Evolutionary conservation across 2,113 vertebrate species (phyloP).

Genomic region (Corythornis vintsioides): DNA sequence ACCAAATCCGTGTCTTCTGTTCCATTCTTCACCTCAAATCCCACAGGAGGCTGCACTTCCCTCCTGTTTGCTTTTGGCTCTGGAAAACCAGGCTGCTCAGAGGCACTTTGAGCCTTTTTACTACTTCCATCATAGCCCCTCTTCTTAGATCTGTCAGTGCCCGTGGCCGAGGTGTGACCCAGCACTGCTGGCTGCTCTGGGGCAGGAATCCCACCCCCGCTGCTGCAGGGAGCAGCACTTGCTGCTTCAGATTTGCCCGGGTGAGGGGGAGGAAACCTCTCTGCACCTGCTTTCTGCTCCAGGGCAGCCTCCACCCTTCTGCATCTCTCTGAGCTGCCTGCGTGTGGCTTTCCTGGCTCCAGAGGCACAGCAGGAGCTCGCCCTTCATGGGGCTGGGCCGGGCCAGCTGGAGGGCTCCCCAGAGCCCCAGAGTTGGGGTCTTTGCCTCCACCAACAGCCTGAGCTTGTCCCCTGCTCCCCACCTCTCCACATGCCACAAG

Average conservation of each 20-base stretch:
- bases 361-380: background rate
- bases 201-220: background rate
- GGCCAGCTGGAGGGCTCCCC: fast-evolving
- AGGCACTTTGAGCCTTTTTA: slow-evolving; percentile 14
- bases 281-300: background rate
- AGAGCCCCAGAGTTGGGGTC: background rate
- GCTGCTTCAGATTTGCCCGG: background rate
- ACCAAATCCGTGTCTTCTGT: slow-evolving; percentile 7
- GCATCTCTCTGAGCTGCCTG: background rate
- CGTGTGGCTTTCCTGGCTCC: background rate
- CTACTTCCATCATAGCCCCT: slow-evolving; percentile 47
- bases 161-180: background rate
- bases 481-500: background rate
- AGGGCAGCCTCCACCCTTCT: background rate
- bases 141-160: slow-evolving; percentile 1
- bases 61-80: background rate
- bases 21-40: background rate
- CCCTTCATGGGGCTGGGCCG: background rate
- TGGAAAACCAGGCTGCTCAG: background rate
- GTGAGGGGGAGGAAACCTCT: no score
- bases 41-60: background rate
- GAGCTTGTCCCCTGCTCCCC: background rate
- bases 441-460: background rate
- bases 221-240: background rate
- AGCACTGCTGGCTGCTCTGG: background rate